phyloP scores from a whole-genome alignment of 2,888 invertebrate species.

The Scelioninae gen. 1 region DNA sequence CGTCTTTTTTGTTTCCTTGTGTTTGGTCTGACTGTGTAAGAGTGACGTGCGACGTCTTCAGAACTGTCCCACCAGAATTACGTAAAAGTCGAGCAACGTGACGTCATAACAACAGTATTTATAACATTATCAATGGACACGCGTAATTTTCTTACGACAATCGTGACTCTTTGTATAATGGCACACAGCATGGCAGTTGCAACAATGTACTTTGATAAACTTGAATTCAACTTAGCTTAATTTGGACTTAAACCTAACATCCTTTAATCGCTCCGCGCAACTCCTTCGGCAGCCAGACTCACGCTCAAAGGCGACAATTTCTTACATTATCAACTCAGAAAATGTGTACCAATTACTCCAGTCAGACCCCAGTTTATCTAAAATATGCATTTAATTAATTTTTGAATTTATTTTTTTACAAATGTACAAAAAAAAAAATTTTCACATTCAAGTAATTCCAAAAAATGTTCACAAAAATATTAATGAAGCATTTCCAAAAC shows the following conservation, averaged over 20 bases:
- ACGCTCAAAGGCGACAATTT: slow-evolving; percentile 41
- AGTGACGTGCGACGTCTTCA: slow-evolving; percentile 1
- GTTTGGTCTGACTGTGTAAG: background rate
- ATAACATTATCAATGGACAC: slow-evolving; percentile 69
- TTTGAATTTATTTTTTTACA: too few species aligned
- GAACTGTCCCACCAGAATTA: slow-evolving; percentile 30
- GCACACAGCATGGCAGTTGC: slow-evolving; percentile 84
- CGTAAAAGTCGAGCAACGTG: slow-evolving; percentile 69
- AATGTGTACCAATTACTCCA: slow-evolving; percentile 20
- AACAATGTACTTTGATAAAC: slow-evolving; percentile 82
- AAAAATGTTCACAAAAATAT: background rate
- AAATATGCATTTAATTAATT: too few species aligned
- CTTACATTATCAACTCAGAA: slow-evolving; percentile 37
- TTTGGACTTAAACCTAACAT: slow-evolving; percentile 60
- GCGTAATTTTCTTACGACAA: slow-evolving; percentile 77
- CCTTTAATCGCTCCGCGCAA: slow-evolving; percentile 36
- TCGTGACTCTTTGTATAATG: slow-evolving; percentile 82
- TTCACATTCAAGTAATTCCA: too few species aligned
- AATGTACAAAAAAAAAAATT: too few species aligned
- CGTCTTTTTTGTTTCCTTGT: slow-evolving; percentile 1
- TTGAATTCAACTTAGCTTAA: slow-evolving; percentile 73
- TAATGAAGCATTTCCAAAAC: slow-evolving; percentile 6
- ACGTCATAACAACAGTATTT: slow-evolving; percentile 68
- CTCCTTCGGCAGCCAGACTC: slow-evolving; percentile 59
- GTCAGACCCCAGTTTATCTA: too few species aligned